Evolutionary conservation across 2,888 invertebrate genomes (phyloP).

Genomic region (Rhagonycha lutea): DNA sequence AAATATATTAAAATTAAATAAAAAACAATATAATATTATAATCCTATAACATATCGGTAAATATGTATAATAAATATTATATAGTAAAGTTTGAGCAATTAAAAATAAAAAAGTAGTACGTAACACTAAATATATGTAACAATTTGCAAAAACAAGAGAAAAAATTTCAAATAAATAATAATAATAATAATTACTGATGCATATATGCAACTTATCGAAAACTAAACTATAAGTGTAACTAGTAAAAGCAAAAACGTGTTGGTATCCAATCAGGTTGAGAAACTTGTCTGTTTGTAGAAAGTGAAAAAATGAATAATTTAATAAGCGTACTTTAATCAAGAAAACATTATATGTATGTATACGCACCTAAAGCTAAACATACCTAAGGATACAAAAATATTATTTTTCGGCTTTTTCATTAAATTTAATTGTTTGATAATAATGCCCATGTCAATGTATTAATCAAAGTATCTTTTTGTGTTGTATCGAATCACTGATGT

Average conservation of each 20-base stretch:
- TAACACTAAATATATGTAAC: no score
- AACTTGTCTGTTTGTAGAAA: conserved; percentile 39
- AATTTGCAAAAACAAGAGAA: no score
- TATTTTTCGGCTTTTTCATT: neutral
- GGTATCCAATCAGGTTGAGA: conserved; percentile 37
- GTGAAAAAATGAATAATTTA: conserved; percentile 41
- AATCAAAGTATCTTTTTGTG: neutral
- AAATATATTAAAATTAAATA: no score
- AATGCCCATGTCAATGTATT: neutral
- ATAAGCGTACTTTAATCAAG: conserved; percentile 23
- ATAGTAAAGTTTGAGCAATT: no score
- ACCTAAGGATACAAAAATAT: neutral
- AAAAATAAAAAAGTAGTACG: no score
- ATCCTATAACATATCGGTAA: no score
- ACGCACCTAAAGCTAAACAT: neutral
- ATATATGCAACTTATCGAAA: neutral
- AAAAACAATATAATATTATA: no score
- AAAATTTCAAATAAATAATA: neutral
- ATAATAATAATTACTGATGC: neutral
- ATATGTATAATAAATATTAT: no score
- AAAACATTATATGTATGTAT: neutral
- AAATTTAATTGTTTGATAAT: neutral
- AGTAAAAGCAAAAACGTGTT: conserved; percentile 39
- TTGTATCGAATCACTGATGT: neutral
- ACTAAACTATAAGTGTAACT: neutral